Conservation (phyloP, 2,888 invertebrate species). For the Drosophila pseudotakahashii region DNA sequence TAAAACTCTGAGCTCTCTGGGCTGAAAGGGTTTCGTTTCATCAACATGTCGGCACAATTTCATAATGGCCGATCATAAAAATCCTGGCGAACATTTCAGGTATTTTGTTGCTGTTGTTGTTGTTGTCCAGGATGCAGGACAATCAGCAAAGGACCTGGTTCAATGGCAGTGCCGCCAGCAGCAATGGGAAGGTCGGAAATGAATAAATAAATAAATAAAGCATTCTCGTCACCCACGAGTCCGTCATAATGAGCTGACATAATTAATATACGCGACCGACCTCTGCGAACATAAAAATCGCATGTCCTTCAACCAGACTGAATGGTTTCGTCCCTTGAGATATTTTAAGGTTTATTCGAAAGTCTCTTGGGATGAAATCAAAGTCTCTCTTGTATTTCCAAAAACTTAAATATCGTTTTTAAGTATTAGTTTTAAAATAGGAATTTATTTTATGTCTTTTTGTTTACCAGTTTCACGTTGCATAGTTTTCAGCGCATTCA, state of each 20-base stretch:
- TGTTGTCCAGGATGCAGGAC: slow-evolving; percentile 31
- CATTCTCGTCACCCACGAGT: slow-evolving; percentile 15
- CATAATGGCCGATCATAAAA: slow-evolving; percentile 74
- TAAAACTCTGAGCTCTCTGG: slow-evolving; percentile 46
- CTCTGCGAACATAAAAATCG: neutral
- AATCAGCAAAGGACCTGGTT: slow-evolving; percentile 16
- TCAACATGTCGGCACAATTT: slow-evolving; percentile 52
- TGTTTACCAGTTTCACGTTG: too few relatives aligned
- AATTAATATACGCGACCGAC: slow-evolving; percentile 4
- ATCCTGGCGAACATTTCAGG: slow-evolving; percentile 36
- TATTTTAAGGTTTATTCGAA: too few relatives aligned
- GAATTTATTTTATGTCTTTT: too few relatives aligned
- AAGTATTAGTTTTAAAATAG: too few relatives aligned
- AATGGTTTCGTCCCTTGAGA: neutral
- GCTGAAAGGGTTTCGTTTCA: slow-evolving; percentile 34
- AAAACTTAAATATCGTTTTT: too few relatives aligned
- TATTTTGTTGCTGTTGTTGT: neutral
- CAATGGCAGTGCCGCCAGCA: slow-evolving; percentile 33
- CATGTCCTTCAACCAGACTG: neutral
- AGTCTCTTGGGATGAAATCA: too few relatives aligned
- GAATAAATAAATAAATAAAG: slow-evolving; percentile 29
- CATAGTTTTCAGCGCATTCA: too few relatives aligned
- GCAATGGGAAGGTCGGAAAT: slow-evolving; percentile 29
- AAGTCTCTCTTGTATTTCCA: too few relatives aligned
- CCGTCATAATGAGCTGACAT: slow-evolving; percentile 29